Percentiles rank a stretch among this genome's conserved stretches.
phyloP scores from a whole-genome alignment of 2,113 vertebrate species.

The Strix uralensis region DNA sequence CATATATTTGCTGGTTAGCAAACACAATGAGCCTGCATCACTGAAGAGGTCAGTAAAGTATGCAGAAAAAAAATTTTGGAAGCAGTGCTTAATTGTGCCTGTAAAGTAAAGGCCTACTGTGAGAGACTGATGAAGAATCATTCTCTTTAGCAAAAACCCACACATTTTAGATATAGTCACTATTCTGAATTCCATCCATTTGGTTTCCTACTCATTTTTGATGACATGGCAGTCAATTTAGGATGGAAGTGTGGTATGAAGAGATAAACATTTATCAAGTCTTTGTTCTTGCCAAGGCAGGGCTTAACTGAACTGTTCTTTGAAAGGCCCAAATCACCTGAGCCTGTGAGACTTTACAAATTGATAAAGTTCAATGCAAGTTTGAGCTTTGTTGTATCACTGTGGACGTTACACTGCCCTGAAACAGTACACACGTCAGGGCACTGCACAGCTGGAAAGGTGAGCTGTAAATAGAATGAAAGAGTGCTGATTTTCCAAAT shows the following conservation, averaged over 20 bases:
- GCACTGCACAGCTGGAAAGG: not conserved
- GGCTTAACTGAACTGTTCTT: not conserved
- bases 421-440: not conserved
- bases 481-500: conserved; percentile 10
- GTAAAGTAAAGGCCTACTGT: not conserved
- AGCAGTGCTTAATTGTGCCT: not conserved
- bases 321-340: conserved; percentile 14
- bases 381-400: not conserved
- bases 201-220: not conserved
- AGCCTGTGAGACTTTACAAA: not conserved
- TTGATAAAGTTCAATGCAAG: conserved; percentile 9
- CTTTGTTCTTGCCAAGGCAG: conserved; percentile 9
- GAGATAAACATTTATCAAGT: conserved; percentile 27
- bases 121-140: not conserved
- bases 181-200: not conserved
- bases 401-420: not conserved
- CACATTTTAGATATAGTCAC: not conserved
- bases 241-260: not conserved
- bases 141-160: not conserved
- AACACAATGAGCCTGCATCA: not conserved
- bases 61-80: not conserved
- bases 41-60: not conserved
- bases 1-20: not conserved
- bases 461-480: not conserved
- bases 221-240: not conserved